Evolutionary conservation across 30 jellyfish, hydroid and myxozoan species (phyloP).

Genomic region (Aurelia sp.): DNA sequence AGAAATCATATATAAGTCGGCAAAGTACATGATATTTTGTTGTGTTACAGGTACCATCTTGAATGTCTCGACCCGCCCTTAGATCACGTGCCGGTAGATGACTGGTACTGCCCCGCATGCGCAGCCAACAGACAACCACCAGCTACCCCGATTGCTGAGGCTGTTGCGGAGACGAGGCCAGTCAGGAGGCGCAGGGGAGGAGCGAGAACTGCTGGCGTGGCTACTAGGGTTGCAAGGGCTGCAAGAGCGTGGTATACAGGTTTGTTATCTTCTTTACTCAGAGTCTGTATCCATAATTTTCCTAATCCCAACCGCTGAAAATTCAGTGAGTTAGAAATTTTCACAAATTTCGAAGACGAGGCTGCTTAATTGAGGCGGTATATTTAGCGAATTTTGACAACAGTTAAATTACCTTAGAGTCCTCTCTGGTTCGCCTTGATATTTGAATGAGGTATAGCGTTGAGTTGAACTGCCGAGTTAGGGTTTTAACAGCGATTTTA

Average conservation of each 20-base stretch:
- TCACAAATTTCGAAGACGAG: too few relatives aligned
- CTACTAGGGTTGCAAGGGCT: constrained; percentile 48
- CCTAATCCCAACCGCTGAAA: too few relatives aligned
- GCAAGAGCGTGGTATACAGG: constrained; percentile 65
- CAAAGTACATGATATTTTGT: background rate
- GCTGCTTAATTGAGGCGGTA: too few relatives aligned
- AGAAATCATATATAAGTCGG: too few relatives aligned
- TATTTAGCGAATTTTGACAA: too few relatives aligned
- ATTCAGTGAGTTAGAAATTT: too few relatives aligned
- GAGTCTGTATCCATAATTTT: too few relatives aligned
- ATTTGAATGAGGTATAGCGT: too few relatives aligned
- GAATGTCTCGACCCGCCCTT: constrained; percentile 91
- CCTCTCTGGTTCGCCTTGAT: too few relatives aligned
- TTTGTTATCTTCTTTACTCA: background rate
- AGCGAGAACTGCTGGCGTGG: constrained; percentile 55
- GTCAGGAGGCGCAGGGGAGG: constrained; percentile 41
- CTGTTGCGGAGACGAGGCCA: background rate
- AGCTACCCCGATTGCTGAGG: constrained; percentile 3
- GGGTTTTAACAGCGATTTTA: too few relatives aligned
- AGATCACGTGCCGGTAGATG: constrained; percentile 82
- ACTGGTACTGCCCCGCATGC: constrained; percentile 89
- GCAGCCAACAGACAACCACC: constrained; percentile 23
- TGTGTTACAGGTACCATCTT: constrained; percentile 71
- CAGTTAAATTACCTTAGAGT: too few relatives aligned
- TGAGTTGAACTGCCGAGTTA: too few relatives aligned